Conservation (phyloP, 2,888 invertebrate genomes). For the Pecten maximus region DNA sequence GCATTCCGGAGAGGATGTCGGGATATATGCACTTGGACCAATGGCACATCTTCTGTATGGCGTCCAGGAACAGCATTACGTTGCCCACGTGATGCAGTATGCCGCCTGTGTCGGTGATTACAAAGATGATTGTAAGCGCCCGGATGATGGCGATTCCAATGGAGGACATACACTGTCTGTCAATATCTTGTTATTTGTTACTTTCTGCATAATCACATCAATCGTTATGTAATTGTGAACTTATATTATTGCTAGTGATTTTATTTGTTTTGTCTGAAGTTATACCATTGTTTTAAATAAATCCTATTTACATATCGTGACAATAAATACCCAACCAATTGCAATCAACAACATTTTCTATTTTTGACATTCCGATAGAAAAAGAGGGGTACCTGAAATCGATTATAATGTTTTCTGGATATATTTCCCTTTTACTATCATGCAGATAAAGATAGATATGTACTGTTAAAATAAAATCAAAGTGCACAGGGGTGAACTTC, state of each 20-base stretch:
- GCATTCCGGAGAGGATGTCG: slow-evolving; percentile 88
- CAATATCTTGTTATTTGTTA: neutral
- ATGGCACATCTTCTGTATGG: slow-evolving; percentile 91
- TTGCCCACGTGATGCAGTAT: slow-evolving; percentile 92
- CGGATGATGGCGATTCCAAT: neutral
- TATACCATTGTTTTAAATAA: neutral
- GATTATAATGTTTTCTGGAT: no score
- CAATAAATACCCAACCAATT: no score
- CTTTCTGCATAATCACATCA: neutral
- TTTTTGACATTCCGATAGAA: no score
- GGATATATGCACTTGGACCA: slow-evolving; percentile 91
- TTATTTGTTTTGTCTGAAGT: neutral
- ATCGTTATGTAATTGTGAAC: neutral
- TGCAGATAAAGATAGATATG: no score
- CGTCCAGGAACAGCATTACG: slow-evolving; percentile 94
- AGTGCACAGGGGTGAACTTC: no score
- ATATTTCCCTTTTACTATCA: no score
- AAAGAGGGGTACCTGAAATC: no score
- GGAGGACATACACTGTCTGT: neutral
- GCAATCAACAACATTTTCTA: no score
- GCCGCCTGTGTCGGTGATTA: slow-evolving; percentile 88
- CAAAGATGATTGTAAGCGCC: slow-evolving; percentile 59
- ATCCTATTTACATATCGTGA: neutral
- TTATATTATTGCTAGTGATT: neutral
- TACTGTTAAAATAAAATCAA: no score